phyloP scores from a whole-genome alignment of 1,140 invertebrate genomes.

The Cotesia vestalis region DNA sequence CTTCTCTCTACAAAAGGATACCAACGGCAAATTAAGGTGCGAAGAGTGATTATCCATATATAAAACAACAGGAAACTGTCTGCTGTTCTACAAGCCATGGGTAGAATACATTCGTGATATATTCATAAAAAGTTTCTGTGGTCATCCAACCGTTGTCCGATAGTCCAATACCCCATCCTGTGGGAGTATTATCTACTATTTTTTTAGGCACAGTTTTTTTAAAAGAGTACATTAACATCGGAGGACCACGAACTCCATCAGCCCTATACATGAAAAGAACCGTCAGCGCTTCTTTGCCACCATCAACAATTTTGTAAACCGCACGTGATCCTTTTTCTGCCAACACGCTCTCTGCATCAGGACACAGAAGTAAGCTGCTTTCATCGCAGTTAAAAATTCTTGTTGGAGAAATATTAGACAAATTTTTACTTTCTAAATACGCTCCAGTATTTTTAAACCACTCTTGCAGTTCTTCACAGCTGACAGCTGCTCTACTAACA shows the following conservation, averaged over 20 bases:
- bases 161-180: no score
- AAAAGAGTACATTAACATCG: conserved; percentile 46
- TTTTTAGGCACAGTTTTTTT: not conserved
- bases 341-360: conserved; percentile 47
- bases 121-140: no score
- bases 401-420: not conserved
- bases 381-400: conserved; percentile 54
- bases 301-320: conserved; percentile 49
- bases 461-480: not conserved
- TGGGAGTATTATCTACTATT: no score
- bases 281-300: conserved; percentile 45
- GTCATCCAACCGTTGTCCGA: no score
- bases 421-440: not conserved
- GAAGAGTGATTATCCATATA: no score
- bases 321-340: conserved; percentile 49
- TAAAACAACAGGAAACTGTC: no score
- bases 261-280: conserved; percentile 45
- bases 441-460: not conserved
- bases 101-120: no score
- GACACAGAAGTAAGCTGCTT: conserved; percentile 49
- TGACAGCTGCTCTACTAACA: not conserved
- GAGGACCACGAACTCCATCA: conserved; percentile 40
- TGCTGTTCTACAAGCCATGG: no score
- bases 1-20: no score
- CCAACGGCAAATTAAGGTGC: no score